Conservation (phyloP, 2,797 vertebrate genomes). For the Antennarius maculatus region DNA sequence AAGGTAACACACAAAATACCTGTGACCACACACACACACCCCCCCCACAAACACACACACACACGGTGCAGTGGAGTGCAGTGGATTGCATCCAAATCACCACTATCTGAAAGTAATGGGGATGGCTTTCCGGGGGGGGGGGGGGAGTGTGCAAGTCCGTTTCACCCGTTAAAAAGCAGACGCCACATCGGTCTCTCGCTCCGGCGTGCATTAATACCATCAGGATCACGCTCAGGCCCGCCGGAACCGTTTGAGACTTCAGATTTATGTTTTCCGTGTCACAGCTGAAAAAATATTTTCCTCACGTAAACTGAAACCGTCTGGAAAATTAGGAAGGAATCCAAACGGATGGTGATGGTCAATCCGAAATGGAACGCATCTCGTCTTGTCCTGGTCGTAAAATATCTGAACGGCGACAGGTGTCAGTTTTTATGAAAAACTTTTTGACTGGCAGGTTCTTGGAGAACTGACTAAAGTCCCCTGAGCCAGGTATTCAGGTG, state of each 20-base stretch:
- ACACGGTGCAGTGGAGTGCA: constrained; percentile 49
- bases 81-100: constrained; percentile 69
- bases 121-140: constrained; percentile 32
- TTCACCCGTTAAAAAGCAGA: constrained; percentile 47
- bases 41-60: too few species aligned
- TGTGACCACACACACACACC: constrained; percentile 30
- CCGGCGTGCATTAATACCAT: constrained; percentile 32
- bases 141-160: constrained; percentile 20
- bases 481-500: constrained; percentile 27
- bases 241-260: constrained; percentile 16
- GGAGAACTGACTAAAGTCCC: neutral
- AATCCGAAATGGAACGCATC: too few species aligned
- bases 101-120: constrained; percentile 62
- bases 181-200: constrained; percentile 45
- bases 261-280: constrained; percentile 15
- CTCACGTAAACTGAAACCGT: constrained; percentile 1
- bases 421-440: too few species aligned
- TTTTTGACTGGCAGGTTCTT: too few species aligned
- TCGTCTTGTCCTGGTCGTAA: too few species aligned
- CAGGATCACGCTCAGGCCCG: constrained; percentile 13
- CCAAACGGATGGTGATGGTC: neutral
- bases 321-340: constrained; percentile 4
- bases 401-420: too few species aligned
- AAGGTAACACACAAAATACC: constrained; percentile 52
- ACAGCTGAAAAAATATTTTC: neutral